A percentile compares a stretch with the other conserved stretches of the same genome.
These are phyloP conservation scores for Hyles euphorbiae DNA, from an alignment of 1,140 invertebrate species.

Conservation along the genomic window DNA sequence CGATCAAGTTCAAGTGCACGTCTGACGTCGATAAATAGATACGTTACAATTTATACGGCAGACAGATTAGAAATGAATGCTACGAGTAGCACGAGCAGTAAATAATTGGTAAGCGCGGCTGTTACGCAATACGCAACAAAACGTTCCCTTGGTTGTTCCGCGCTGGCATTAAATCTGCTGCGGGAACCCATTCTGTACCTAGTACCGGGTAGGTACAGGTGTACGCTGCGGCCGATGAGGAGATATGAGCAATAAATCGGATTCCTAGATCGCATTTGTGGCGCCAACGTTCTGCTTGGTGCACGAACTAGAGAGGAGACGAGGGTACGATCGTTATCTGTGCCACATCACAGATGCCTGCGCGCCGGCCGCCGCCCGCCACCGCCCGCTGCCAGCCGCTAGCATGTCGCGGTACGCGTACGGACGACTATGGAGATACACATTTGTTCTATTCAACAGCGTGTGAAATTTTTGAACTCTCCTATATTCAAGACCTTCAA, in stretches of 20 bases:
- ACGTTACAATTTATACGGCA: constrained; percentile 37
- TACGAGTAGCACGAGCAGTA: constrained; percentile 24
- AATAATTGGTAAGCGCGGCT: constrained; percentile 38
- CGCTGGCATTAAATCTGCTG: constrained; percentile 27
- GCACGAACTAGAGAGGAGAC: constrained; percentile 5
- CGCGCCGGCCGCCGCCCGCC: constrained; percentile 1
- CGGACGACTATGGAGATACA: too few species aligned
- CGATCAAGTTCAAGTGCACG: constrained; percentile 63
- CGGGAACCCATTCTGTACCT: neutral
- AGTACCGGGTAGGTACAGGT: constrained; percentile 36
- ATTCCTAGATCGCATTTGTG: constrained; percentile 46
- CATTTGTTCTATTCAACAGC: too few species aligned
- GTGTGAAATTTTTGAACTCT: too few species aligned
- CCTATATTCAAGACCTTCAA: too few species aligned
- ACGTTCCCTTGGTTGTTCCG: constrained; percentile 39
- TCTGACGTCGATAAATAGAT: constrained; percentile 40
- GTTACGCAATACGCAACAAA: constrained; percentile 44
- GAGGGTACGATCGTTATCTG: constrained; percentile 27
- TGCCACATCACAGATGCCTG: constrained; percentile 16
- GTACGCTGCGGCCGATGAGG: constrained; percentile 35
- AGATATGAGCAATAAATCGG: constrained; percentile 53
- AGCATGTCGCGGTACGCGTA: too few species aligned
- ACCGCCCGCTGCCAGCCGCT: constrained; percentile 2
- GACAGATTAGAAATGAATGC: constrained; percentile 40
- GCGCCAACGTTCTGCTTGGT: constrained; percentile 46